Percentiles rank a stretch among this genome's conserved stretches.
Conservation (phyloP, 2,113 vertebrate genomes). For the Percina caprodes region DNA sequence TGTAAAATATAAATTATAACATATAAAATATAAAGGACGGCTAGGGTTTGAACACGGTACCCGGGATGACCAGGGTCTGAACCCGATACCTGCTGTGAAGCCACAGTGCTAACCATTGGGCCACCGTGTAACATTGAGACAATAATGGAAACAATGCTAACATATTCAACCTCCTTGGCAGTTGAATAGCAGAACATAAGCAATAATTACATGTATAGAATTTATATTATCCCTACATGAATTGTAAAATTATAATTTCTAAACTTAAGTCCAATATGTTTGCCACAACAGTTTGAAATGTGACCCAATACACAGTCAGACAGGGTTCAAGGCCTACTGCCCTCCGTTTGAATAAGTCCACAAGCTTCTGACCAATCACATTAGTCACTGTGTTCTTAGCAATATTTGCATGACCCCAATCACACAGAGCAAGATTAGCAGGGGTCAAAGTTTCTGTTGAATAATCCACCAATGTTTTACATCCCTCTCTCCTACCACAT, state of each 20-base stretch:
- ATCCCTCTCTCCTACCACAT: slow-evolving; percentile 24
- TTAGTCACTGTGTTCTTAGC: slow-evolving; percentile 54
- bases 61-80: no score
- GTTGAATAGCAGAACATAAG: slow-evolving; percentile 1
- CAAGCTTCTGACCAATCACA: slow-evolving; percentile 65
- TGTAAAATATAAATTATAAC: no score
- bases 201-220: slow-evolving; percentile 3
- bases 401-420: slow-evolving; percentile 77
- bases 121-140: neutral
- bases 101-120: no score
- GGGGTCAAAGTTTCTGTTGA: slow-evolving; percentile 74
- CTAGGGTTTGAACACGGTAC: no score
- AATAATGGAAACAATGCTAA: neutral
- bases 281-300: slow-evolving; percentile 44
- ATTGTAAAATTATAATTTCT: slow-evolving; percentile 6
- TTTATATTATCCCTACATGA: neutral
- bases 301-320: slow-evolving; percentile 42
- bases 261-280: neutral
- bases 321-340: slow-evolving; percentile 66
- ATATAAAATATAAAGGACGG: no score
- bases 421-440: slow-evolving; percentile 65
- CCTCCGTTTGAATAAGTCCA: slow-evolving; percentile 48
- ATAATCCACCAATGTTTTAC: slow-evolving; percentile 63
- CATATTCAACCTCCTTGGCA: neutral
- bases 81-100: no score